Conservation (phyloP, 1,140 invertebrate genomes). For the Drosophila orena region DNA sequence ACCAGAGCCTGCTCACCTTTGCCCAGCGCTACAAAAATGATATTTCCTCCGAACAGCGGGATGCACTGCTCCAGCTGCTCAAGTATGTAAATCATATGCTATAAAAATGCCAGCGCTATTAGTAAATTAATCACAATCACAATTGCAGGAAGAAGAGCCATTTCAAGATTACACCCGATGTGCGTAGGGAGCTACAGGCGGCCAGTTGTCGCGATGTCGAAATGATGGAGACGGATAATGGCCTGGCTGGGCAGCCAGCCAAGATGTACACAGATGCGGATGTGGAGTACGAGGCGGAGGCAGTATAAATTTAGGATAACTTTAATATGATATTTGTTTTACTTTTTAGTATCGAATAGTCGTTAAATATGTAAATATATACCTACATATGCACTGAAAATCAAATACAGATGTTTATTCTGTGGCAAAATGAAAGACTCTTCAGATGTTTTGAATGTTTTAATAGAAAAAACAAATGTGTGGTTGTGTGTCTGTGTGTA, state of each 20-base stretch:
- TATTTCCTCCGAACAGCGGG: conserved; percentile 96
- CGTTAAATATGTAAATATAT: conserved; percentile 28
- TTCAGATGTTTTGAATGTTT: conserved; percentile 54
- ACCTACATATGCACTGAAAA: conserved; percentile 26
- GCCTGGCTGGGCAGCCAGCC: conserved; percentile 43
- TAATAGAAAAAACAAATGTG: conserved; percentile 75
- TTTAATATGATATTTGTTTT: conserved; percentile 31
- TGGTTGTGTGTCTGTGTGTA: conserved; percentile 38
- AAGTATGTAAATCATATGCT: conserved; percentile 75
- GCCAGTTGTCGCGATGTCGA: conserved; percentile 93
- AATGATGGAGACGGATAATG: conserved; percentile 84
- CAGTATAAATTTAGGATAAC: neutral
- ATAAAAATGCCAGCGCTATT: neutral
- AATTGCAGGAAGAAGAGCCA: conserved; percentile 89
- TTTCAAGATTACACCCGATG: conserved; percentile 93
- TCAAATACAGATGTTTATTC: conserved; percentile 1
- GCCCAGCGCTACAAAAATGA: conserved; percentile 98
- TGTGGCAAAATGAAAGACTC: conserved; percentile 44
- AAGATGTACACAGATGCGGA: conserved; percentile 82
- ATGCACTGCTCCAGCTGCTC: conserved; percentile 92
- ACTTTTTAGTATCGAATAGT: conserved; percentile 45
- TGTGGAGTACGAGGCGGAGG: conserved; percentile 60
- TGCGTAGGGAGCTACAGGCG: conserved; percentile 92
- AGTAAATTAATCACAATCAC: neutral
- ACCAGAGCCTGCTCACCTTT: conserved; percentile 97